Evolutionary conservation across 2,888 invertebrate genomes (phyloP).

Genomic region (Geotrupes spiniger): DNA sequence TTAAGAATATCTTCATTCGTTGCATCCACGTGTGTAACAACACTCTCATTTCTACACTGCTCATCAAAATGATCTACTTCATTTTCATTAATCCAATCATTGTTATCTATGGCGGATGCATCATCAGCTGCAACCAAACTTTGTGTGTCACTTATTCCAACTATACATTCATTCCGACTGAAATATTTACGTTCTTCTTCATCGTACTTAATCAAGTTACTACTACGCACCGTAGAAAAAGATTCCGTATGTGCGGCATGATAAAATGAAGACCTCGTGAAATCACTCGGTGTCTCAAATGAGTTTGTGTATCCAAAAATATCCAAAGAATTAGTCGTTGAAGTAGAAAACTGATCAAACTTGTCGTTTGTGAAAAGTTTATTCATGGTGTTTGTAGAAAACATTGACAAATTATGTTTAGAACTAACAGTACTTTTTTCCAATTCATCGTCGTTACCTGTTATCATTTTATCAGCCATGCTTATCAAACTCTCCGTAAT

Average conservation of each 20-base stretch:
- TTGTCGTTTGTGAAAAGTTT: conserved; percentile 18
- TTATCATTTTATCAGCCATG: neutral
- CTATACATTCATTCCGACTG: conserved; percentile 10
- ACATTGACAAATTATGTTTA: neutral
- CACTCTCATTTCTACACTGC: too few relatives aligned
- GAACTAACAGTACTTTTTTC: too few relatives aligned
- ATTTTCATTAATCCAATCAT: conserved; percentile 14
- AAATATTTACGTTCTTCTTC: too few relatives aligned
- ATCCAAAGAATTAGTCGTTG: conserved; percentile 6
- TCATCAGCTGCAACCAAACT: conserved; percentile 18
- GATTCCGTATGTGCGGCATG: too few relatives aligned
- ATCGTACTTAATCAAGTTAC: too few relatives aligned
- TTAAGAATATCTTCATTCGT: too few relatives aligned
- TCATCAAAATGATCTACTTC: conserved; percentile 16
- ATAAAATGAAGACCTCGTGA: neutral
- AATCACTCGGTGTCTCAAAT: neutral
- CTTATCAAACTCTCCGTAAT: neutral
- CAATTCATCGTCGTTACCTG: neutral
- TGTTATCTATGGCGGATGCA: conserved; percentile 12
- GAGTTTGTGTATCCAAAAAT: neutral
- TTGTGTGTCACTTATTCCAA: conserved; percentile 23
- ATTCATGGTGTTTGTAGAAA: conserved; percentile 11
- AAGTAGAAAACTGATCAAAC: conserved; percentile 14
- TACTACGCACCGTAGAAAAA: too few relatives aligned
- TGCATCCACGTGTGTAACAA: neutral